phyloP scores from a whole-genome alignment of 2,797 vertebrate species.

The Tamandua tetradactyla region DNA sequence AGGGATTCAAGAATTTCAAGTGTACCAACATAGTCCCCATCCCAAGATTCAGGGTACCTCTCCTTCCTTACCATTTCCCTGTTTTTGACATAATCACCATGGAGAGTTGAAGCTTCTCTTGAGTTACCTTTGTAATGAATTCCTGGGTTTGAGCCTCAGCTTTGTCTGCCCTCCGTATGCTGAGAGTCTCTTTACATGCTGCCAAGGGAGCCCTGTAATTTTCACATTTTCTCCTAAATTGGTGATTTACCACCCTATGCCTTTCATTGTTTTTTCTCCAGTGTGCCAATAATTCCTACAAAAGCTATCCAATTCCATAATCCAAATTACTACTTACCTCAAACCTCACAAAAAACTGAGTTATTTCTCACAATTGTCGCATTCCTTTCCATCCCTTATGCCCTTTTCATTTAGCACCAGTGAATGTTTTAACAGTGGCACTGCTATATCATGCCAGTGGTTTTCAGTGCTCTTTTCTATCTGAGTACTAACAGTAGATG shows the following conservation, averaged over 20 bases:
- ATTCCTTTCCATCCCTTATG: background rate
- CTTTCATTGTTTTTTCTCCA: slow-evolving; percentile 9
- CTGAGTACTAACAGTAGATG: background rate
- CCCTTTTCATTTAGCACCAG: background rate
- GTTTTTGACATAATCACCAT: background rate
- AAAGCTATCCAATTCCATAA: background rate
- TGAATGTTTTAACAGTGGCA: background rate
- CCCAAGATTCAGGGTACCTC: background rate
- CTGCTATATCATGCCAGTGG: background rate
- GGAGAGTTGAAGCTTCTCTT: background rate
- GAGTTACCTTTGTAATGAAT: background rate
- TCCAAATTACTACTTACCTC: background rate
- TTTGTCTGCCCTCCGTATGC: background rate
- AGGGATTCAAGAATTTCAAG: background rate
- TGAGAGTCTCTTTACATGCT: background rate
- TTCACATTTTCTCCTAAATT: background rate
- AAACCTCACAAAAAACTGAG: background rate
- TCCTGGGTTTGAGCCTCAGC: background rate
- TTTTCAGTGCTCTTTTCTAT: background rate
- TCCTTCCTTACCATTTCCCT: background rate
- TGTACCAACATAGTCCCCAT: background rate
- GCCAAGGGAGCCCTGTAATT: background rate
- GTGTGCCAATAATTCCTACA: background rate
- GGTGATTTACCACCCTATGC: background rate
- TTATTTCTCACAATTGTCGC: background rate